Base-by-base conservation (phyloP, 2,888 invertebrate species). In the Microctonus aethiopoides region DNA sequence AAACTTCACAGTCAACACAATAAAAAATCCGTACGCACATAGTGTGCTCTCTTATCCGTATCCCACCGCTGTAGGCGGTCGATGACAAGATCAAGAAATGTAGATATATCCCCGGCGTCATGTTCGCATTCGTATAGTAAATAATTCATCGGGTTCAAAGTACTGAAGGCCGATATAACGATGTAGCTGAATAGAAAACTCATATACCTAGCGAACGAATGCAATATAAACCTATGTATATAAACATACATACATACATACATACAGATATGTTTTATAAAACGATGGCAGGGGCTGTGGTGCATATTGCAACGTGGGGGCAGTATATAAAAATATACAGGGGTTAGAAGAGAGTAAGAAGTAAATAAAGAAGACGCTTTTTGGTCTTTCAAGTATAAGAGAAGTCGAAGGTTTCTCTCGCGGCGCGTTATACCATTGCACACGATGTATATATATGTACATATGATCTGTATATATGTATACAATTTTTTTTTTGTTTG, bases 71-170 rank as follows among this genome's bases (percentile, higher is more conserved):
- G 69, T 72, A 72, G 77, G 76, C 73, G 76, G 78, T 74, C 77
- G 75, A 74, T 76, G 77, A 80, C 78, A 78, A 78, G 78, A 77
- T 77, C 78, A 70, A 78, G 78, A 78, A 76, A 79, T 74, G 77
- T 77, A 76, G 77, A 78, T 77, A 77, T 77, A 78, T 74, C 75
- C 73, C 65, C 67, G 64, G 74, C 75, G 72, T 79, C 77, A 76
- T 78, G 80, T 79, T 78, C 70, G 75, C 75, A 76, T 76, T 74
- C 46, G 46, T 46, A 74, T 77, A 75, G 78, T 81, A 80, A 81
- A 81, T 81, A 81, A 80, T 81, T 81, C 79, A 80, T 79, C 73
- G 75, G 72, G 71, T 77, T 77, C 73, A 77, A 74, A 73, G 75
- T 72, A 76, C 75, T 73, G 63, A 72, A 65, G 54, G 67, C 64